phyloP scores from a whole-genome alignment of 2,888 invertebrate species.

The Silvanus unidentatus region DNA sequence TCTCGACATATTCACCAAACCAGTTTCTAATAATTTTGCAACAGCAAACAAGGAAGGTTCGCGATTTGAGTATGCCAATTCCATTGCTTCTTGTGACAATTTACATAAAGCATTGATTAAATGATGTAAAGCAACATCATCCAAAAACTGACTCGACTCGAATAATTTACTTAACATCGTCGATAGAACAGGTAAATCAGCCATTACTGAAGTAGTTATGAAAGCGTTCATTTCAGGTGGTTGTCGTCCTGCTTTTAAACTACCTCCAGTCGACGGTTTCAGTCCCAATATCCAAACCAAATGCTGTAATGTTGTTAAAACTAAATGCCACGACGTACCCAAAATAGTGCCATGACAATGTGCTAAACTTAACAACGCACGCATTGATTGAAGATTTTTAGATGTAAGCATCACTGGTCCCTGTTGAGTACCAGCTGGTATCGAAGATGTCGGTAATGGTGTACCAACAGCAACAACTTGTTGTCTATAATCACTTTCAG shows the following conservation, averaged over 20 bases:
- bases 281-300: constrained; percentile 93
- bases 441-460: constrained; percentile 78
- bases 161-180: constrained; percentile 89
- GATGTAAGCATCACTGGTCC: constrained; percentile 95
- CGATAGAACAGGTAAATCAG: constrained; percentile 85
- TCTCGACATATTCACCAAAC: constrained; percentile 85
- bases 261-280: constrained; percentile 91
- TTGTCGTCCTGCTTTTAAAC: constrained; percentile 77
- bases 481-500: constrained; percentile 76
- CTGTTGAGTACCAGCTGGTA: constrained; percentile 74
- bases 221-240: constrained; percentile 77
- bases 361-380: constrained; percentile 81
- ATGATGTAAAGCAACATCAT: constrained; percentile 92
- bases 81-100: constrained; percentile 94
- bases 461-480: constrained; percentile 98
- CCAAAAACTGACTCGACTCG: constrained; percentile 88
- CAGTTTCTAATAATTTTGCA: constrained; percentile 96
- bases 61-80: constrained; percentile 89
- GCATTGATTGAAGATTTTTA: constrained; percentile 95
- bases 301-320: constrained; percentile 89
- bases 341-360: constrained; percentile 88
- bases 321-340: constrained; percentile 92
- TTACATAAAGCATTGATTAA: constrained; percentile 95
- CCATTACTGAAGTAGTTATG: constrained; percentile 94
- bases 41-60: constrained; percentile 97